phyloP scores from a whole-genome alignment of 1,140 invertebrate species.

The Drosophila micromelanica region DNA sequence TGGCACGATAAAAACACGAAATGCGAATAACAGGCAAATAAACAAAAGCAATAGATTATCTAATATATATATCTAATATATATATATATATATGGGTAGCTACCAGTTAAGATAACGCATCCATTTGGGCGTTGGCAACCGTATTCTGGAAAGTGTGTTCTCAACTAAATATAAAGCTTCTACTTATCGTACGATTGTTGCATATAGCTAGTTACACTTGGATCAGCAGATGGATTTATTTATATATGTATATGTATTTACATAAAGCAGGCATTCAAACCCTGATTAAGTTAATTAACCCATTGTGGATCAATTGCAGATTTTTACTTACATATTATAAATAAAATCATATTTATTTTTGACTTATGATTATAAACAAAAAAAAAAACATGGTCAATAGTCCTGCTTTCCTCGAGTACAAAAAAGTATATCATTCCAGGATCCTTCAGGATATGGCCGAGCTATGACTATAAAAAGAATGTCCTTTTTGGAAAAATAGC shows the following conservation, averaged over 20 bases:
- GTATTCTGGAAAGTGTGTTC: background rate
- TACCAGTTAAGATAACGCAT: slow-evolving; percentile 43
- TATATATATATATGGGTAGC: slow-evolving; percentile 11
- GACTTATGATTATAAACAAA: no score
- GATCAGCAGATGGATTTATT: slow-evolving; percentile 23
- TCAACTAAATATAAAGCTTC: slow-evolving; percentile 1
- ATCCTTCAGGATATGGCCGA: no score
- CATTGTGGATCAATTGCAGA: background rate
- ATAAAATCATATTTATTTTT: no score
- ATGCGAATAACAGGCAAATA: slow-evolving; percentile 28
- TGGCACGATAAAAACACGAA: slow-evolving; percentile 20
- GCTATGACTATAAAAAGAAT: no score
- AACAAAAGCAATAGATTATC: slow-evolving; percentile 12
- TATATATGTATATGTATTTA: background rate
- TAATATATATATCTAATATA: slow-evolving; percentile 1
- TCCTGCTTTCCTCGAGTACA: background rate
- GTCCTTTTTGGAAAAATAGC: no score
- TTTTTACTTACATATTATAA: no score
- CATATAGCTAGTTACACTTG: background rate
- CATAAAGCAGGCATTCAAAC: background rate
- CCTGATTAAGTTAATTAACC: slow-evolving; percentile 13
- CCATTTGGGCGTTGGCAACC: slow-evolving; percentile 26
- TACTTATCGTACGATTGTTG: slow-evolving; percentile 11
- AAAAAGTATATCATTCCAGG: no score
- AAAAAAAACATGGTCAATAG: no score